Evolutionary conservation across 2,797 vertebrate genomes (phyloP).

Genomic region (Sphenopsis melanotis): DNA sequence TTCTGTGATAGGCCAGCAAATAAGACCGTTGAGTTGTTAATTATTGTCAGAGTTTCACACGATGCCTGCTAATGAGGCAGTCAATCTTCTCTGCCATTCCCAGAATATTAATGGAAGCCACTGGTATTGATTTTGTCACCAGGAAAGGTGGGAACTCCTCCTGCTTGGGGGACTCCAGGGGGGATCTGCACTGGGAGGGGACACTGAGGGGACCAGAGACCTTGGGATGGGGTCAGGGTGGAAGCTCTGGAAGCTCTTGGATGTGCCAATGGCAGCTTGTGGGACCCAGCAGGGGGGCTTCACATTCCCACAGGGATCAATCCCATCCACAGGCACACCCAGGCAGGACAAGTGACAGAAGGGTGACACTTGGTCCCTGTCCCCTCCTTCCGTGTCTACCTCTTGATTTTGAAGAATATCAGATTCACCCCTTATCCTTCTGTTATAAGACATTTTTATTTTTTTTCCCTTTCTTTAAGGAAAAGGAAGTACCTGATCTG

Average conservation of each 20-base stretch:
- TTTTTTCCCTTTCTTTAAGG: not conserved
- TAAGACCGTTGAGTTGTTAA: slow-evolving; percentile 80
- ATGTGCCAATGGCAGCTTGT: rapidly evolving
- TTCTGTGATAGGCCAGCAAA: slow-evolving; percentile 81
- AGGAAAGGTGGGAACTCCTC: not conserved
- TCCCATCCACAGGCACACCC: rapidly evolving
- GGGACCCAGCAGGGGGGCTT: rapidly evolving
- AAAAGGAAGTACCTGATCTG: not conserved
- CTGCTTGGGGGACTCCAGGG: not conserved
- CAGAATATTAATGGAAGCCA: slow-evolving; percentile 72
- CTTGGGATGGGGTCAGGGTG: not conserved
- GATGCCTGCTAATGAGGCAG: slow-evolving; percentile 79
- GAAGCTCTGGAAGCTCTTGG: not conserved
- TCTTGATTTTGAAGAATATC: not conserved
- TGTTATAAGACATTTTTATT: not conserved
- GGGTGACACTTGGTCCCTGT: not conserved
- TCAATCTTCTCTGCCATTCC: slow-evolving; percentile 74
- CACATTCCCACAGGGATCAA: not conserved
- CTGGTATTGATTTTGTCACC: slow-evolving; percentile 35
- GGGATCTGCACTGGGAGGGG: not conserved
- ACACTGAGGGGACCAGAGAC: not conserved
- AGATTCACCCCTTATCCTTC: not conserved
- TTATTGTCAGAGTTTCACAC: slow-evolving; percentile 80
- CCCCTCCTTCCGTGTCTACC: not conserved
- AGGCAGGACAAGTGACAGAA: not conserved